Conservation (phyloP, 2,113 vertebrate genomes). For the Aptenodytes patagonicus region DNA sequence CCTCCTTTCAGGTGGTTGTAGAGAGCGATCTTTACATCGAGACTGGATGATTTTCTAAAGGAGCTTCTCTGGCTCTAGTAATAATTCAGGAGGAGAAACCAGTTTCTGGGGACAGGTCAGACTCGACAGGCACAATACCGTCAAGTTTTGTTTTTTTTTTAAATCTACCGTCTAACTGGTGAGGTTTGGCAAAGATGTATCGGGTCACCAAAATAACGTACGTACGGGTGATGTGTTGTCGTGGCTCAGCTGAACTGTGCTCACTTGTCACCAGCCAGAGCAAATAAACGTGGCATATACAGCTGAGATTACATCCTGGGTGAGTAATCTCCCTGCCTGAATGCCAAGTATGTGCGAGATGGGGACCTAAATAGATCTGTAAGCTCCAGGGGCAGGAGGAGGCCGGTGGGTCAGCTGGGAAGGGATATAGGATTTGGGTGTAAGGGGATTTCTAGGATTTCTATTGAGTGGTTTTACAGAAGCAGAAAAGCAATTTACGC, state of each 20-base stretch:
- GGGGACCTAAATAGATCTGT: neutral
- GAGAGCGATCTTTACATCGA: neutral
- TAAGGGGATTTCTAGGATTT: neutral
- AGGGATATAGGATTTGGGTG: neutral
- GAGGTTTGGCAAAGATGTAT: neutral
- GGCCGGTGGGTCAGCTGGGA: neutral
- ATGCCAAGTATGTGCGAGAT: neutral
- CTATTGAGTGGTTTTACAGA: neutral
- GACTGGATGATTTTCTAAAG: neutral
- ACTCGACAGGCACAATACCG: neutral
- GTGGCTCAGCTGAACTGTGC: neutral
- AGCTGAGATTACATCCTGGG: neutral
- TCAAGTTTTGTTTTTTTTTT: neutral
- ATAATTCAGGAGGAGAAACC: neutral
- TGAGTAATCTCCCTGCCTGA: neutral
- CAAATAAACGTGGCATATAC: neutral
- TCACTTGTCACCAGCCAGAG: neutral
- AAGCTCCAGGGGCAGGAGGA: neutral
- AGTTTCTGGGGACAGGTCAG: neutral
- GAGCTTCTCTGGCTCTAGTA: neutral
- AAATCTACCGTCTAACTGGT: fast-evolving
- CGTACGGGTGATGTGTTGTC: fast-evolving
- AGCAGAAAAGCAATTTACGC: neutral
- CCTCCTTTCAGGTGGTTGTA: too few species aligned
- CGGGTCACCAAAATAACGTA: neutral